phyloP scores from a whole-genome alignment of 2,113 vertebrate species.

The Xerus inauris region DNA sequence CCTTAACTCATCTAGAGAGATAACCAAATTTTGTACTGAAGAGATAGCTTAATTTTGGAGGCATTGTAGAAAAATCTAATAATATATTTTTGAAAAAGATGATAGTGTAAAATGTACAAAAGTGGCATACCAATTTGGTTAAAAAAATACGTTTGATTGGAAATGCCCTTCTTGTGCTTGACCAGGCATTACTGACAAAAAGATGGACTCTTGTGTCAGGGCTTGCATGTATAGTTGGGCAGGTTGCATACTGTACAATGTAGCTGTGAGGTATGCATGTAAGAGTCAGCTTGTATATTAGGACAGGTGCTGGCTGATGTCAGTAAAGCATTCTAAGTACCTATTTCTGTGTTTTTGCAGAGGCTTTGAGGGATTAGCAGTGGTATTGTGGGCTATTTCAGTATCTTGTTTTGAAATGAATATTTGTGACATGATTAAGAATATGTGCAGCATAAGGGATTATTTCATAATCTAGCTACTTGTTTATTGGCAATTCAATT shows the following conservation, averaged over 20 bases:
- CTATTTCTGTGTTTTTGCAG: not conserved
- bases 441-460: not conserved
- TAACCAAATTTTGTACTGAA: not conserved
- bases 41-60: not conserved
- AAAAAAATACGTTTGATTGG: not conserved
- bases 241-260: not conserved
- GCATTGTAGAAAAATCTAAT: not conserved
- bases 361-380: not conserved
- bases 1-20: not conserved
- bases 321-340: not conserved
- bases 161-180: not conserved
- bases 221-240: not conserved
- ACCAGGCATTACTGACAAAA: not conserved
- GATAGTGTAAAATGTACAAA: not conserved
- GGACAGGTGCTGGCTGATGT: not conserved
- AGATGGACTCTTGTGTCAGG: not conserved
- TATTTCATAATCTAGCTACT: not conserved
- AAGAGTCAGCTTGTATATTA: not conserved
- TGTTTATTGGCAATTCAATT: not conserved
- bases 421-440: conserved; percentile 14
- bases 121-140: not conserved
- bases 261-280: not conserved
- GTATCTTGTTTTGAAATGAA: not conserved
- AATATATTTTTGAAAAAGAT: not conserved
- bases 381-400: not conserved